Conservation (phyloP, 2,113 vertebrate genomes). For the Anseranas semipalmata region DNA sequence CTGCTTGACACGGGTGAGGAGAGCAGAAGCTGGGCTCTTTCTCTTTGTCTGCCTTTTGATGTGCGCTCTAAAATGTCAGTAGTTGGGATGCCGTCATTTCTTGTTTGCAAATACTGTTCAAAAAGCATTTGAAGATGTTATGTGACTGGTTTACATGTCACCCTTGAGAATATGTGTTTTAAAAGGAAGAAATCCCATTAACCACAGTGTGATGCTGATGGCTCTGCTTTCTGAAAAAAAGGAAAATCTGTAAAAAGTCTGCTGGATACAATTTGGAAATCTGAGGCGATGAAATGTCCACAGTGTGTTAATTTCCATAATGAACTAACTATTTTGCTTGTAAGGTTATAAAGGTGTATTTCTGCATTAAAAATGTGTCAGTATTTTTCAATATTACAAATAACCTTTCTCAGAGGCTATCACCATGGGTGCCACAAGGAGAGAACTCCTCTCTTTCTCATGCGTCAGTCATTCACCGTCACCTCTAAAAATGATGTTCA, state of each 20-base stretch:
- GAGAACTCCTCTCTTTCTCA: neutral
- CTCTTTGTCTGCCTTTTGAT: neutral
- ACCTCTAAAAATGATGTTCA: neutral
- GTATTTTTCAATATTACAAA: neutral
- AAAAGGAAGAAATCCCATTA: neutral
- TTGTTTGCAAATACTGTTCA: slow-evolving; percentile 1
- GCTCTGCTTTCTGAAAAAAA: neutral
- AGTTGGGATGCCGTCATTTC: neutral
- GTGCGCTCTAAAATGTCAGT: neutral
- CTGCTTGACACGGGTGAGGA: neutral
- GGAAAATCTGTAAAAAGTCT: neutral
- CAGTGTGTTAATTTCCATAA: neutral
- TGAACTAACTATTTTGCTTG: neutral
- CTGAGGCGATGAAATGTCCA: neutral
- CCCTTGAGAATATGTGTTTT: neutral
- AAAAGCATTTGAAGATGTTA: neutral
- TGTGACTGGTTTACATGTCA: neutral
- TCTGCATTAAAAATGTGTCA: neutral
- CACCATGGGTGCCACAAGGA: rapidly evolving
- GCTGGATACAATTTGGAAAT: neutral
- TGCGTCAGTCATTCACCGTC: neutral
- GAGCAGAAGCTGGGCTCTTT: neutral
- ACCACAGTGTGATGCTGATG: neutral
- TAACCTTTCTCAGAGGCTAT: neutral
- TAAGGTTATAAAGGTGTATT: neutral